Base-by-base conservation (phyloP, 2,113 vertebrate genomes). In the Cranoglanis bouderius region DNA sequence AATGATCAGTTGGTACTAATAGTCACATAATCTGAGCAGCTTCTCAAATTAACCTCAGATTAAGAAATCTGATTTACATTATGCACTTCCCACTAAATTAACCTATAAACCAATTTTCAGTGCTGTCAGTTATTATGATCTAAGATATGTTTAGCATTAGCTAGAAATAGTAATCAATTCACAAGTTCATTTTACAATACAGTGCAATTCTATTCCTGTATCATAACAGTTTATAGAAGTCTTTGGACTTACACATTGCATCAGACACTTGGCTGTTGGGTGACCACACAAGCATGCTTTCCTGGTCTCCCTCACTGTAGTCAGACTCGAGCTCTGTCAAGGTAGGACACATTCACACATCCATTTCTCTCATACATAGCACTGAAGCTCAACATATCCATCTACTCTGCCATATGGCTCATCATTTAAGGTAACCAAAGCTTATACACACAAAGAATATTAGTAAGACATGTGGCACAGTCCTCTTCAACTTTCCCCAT, bases 271-370 rank as follows among this genome's bases (percentile, higher is more conserved):
- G 95, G 87, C 92, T 95, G 91, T 96, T 96, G 67, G 97, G 97
- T 14, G 97, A 97, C 97, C 97, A 98, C 40, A 98, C 97, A 88
- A 98, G 88, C 97, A 98, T 98, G 90, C 97, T 97, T 93, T 96
- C 97, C 91, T 97, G 93, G 89, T 98, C 97, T 92, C 96, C 97
- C 91, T 97, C 96, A 90, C 92, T 95, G 81, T 95, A 96, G 70
- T 96, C 96, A 0, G 93, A 91, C 0, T 95, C 95, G 88, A 95
- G 96, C 93, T 97, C 97, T 98, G 92, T 35, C 77, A 78, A 81
- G 35, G 85, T 35, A 70, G 38, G 61, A 85, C 65, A 90, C 82
- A 82, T 29, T 53, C 46, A 61, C 82, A 57, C 51, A 72, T 65
- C 13, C 16, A 3, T 29, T 57, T 40, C 35, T 57, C 53, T 10